Conservation (phyloP, 2,888 invertebrate species). For the Pomacea canaliculata region DNA sequence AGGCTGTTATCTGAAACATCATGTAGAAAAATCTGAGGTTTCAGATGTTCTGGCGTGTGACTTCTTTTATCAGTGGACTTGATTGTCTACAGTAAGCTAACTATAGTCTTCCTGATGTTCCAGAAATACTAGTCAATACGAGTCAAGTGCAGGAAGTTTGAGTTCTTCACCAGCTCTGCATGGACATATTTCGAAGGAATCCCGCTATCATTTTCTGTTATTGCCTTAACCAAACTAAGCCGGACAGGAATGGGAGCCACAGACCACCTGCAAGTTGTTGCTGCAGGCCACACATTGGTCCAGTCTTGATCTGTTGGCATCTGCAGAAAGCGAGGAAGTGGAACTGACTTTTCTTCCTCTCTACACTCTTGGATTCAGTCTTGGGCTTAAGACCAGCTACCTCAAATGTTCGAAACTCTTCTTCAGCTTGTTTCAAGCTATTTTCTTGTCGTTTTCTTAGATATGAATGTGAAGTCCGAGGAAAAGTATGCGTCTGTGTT, state of each 20-base stretch:
- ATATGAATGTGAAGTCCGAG: background rate
- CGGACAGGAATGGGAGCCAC: conserved; percentile 91
- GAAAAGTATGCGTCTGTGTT: conserved; percentile 1
- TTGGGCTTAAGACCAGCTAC: conserved; percentile 40
- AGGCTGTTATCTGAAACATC: conserved; percentile 72
- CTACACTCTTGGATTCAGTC: background rate
- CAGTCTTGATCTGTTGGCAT: conserved; percentile 84
- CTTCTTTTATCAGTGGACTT: conserved; percentile 36
- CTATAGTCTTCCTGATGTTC: conserved; percentile 77
- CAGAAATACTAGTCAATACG: conserved; percentile 77
- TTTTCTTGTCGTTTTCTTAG: conserved; percentile 16
- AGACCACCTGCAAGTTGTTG: conserved; percentile 90
- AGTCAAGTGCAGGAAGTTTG: too few species aligned
- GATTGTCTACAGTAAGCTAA: conserved; percentile 64
- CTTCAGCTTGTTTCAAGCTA: conserved; percentile 21
- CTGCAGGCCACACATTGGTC: conserved; percentile 96
- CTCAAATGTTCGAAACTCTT: conserved; percentile 44
- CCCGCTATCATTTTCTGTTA: too few species aligned
- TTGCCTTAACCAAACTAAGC: conserved; percentile 77
- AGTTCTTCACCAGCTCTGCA: too few species aligned
- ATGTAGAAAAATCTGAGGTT: conserved; percentile 34
- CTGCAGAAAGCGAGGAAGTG: conserved; percentile 68
- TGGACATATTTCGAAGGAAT: too few species aligned
- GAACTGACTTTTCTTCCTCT: conserved; percentile 38
- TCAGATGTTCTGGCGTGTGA: conserved; percentile 5